Base-by-base conservation (phyloP, 2,888 invertebrate species). In the Caenorhabditis parvicauda region DNA sequence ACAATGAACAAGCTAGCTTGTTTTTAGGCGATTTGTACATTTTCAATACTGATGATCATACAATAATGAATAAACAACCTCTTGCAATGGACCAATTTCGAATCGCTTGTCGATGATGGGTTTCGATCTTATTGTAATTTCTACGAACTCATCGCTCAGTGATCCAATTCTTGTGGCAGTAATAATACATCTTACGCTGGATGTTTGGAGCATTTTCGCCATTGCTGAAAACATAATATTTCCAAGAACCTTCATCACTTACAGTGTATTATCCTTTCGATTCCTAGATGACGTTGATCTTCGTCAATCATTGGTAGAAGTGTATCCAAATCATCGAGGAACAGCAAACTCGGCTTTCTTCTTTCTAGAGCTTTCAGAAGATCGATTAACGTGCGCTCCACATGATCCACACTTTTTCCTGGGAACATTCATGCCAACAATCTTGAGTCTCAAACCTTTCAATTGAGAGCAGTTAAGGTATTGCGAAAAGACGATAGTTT, bases 301-400 rank as follows among this genome's bases (percentile, higher is more conserved):
- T 73, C 74, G 37, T 74, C 73, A 12, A 66, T 49, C 29, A 54
- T 53, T 17, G 61, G 46, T 19, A 71, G 54, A 22, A 76, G 57
- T 25, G 67, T 62, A 39, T 76, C 75, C 24, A 76, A 50, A 41
- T 72, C 67, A 38, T 76, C 75, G 14, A 76, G 54, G 19, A 76
- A 44, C 0, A 76, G 53, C 1, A 75, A 47, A 1, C 70, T 48
- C 1, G 76, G 76, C 38, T 59, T 49, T 25, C 70, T 55, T 3
- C 9, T n/a, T 27, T 63, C 62, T 9, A 73, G 29, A 29, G 43
- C 50, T 3, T 29, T 39, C 44, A 74, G 35, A 1, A 47, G 59
- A 2, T 59, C 59, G 3, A 52, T 56, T 17, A 75, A 35, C 1
- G 45, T 32, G 21, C 74, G 69, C 50, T 70, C 67, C 19, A 76